Conservation (phyloP, 1,140 invertebrate species). For the Eriocheir sinensis region DNA sequence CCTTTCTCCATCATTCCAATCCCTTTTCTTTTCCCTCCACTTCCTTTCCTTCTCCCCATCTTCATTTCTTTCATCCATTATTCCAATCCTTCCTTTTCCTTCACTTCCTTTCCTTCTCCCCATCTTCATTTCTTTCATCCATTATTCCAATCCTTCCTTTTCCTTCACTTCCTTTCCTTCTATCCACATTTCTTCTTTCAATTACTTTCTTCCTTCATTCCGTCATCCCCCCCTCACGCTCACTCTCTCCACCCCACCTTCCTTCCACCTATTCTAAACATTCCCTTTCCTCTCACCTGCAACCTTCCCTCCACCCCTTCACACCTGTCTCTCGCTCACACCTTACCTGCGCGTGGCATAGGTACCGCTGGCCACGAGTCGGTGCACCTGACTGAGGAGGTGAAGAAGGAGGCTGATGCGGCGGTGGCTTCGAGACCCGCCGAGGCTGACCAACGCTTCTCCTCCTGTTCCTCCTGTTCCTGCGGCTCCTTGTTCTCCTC, state of each 20-base stretch:
- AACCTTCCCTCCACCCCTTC: neutral
- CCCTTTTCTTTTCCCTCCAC: too few species aligned
- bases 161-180: neutral
- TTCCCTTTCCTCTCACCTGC: neutral
- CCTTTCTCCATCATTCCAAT: too few species aligned
- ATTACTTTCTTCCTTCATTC: neutral
- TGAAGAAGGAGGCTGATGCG: neutral
- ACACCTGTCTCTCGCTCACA: neutral
- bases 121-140: neutral
- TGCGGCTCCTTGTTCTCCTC: too few species aligned
- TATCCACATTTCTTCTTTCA: neutral
- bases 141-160: neutral
- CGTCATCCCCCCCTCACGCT: neutral
- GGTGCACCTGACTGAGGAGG: constrained; percentile 49
- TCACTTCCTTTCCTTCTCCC: neutral
- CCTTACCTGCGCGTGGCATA: constrained; percentile 62
- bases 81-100: neutral
- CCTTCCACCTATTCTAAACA: neutral
- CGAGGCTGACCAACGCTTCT: constrained; percentile 44
- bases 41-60: too few species aligned
- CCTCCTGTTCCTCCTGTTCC: neutral
- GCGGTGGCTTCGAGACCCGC: neutral
- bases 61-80: too few species aligned
- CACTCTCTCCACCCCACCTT: constrained; percentile 7
- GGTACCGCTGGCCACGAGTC: constrained; percentile 32